A percentile compares a stretch with the other conserved stretches of the same genome.
Evolutionary conservation across 2,797 vertebrate species (phyloP).

Genomic region (Xenopus petersii): DNA sequence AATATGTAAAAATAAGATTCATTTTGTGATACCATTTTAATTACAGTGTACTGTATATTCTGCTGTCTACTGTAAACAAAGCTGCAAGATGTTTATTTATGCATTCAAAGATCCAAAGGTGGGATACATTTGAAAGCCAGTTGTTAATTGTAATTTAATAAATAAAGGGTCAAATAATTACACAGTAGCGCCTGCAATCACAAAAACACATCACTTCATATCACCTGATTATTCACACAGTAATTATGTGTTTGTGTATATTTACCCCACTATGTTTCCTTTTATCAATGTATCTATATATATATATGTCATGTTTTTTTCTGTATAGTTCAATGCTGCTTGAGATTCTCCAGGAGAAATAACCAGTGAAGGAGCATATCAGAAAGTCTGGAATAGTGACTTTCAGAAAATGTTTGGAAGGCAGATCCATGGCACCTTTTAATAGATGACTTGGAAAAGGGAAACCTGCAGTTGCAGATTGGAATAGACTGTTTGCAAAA

Average conservation of each 20-base stretch:
- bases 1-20: too few species aligned
- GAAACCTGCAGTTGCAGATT: background rate
- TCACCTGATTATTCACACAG: background rate
- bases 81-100: too few species aligned
- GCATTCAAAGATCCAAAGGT: too few species aligned
- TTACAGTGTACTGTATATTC: too few species aligned
- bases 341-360: background rate
- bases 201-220: background rate
- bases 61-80: too few species aligned
- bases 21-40: too few species aligned
- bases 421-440: background rate
- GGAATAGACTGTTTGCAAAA: background rate
- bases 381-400: background rate
- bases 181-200: too few species aligned
- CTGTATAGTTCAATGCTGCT: background rate
- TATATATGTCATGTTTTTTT: slow-evolving; percentile 25
- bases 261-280: too few species aligned
- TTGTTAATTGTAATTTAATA: too few species aligned
- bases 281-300: background rate
- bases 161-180: too few species aligned
- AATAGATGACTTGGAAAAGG: background rate
- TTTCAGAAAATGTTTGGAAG: slow-evolving; percentile 3
- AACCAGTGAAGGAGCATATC: background rate
- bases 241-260: background rate
- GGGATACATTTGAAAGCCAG: too few species aligned